Evolutionary conservation across 2,797 vertebrate species (phyloP), one percentile per base, ranked within the genome.

Genomic region (Chanos chanos): DNA sequence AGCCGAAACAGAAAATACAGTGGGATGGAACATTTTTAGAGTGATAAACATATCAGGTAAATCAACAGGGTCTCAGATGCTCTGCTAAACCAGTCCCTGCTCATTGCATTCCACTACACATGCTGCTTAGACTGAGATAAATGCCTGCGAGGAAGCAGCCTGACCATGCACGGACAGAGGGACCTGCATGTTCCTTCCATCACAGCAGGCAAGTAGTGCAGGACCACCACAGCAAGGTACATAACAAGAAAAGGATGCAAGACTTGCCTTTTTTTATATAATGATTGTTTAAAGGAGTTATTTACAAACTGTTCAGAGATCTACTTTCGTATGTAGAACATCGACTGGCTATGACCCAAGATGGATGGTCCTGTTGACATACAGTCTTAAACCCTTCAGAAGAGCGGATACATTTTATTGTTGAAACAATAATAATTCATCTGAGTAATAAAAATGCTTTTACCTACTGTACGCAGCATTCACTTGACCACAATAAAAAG

Each of bases 71-170:
- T 1, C 4, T 28, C 30, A n/a, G 24, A 2, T 7, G 6, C 7
- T 7, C 24, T 13, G 9, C 54, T 27, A 48, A 60, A 44, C 21
- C 39, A n/a, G n/a, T n/a, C 52, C 37, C 47, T 47, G 40, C 39
- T 40, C 39, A 36, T 34, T 30, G 47, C 59, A 64, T 74, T 60
- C 62, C 62, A 77, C 74, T 55, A 64, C 68, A 61, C 78, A 81
- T 79, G 82, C 77, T 65, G 22, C 19, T 61, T 31, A 43, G 24
- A 7, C 16, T 34, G 33, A 34, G 50, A 53, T 65, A 59, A 64
- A 57, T 64, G 12, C 54, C 18, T 62, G 25, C 27, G 28, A 13
- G 13, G 9, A 43, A 21, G 59, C 61, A 41, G 27, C 1, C 8
- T 28, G 49, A 45, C 57, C 66, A 61, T 62, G 61, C 70, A 66